Evolutionary conservation across 30 jellyfish, hydroid and myxozoan genomes (phyloP).

Genomic region (Clytia hemisphaerica): DNA sequence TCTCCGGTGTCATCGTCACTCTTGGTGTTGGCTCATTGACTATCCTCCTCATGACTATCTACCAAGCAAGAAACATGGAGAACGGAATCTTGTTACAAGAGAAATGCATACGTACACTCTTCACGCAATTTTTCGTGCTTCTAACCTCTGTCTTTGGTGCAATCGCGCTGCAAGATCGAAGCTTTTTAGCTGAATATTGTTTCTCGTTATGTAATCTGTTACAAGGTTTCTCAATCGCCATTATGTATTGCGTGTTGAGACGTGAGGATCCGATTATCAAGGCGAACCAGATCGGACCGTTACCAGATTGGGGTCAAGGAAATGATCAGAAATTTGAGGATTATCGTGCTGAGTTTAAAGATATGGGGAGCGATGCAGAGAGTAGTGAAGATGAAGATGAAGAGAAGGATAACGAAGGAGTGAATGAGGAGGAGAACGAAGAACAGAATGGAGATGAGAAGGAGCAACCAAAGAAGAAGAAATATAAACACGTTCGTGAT

Average conservation of each 20-base stretch:
- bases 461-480: too few species aligned
- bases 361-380: neutral
- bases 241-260: conserved; percentile 75
- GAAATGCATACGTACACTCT: conserved; percentile 67
- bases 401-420: conserved; percentile 6
- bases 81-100: conserved; percentile 72
- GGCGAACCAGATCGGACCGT: conserved; percentile 35
- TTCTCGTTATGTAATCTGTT: conserved; percentile 70
- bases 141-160: conserved; percentile 81
- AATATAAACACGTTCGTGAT: too few species aligned
- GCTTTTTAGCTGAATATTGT: conserved; percentile 64
- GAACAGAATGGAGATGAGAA: too few species aligned
- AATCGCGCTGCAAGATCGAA: conserved; percentile 53
- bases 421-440: conserved; percentile 8
- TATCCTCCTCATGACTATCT: conserved; percentile 41
- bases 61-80: conserved; percentile 53
- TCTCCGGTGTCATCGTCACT: conserved; percentile 70
- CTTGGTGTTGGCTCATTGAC: conserved; percentile 59
- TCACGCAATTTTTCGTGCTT: conserved; percentile 60
- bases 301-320: conserved; percentile 14
- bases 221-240: conserved; percentile 72
- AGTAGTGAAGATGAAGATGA: conserved; percentile 13
- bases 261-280: conserved; percentile 67
- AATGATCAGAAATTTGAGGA: too few species aligned
- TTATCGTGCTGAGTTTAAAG: neutral